phyloP scores from a whole-genome alignment of 2,797 vertebrate genomes.

The Craterocephalus amniculus region DNA sequence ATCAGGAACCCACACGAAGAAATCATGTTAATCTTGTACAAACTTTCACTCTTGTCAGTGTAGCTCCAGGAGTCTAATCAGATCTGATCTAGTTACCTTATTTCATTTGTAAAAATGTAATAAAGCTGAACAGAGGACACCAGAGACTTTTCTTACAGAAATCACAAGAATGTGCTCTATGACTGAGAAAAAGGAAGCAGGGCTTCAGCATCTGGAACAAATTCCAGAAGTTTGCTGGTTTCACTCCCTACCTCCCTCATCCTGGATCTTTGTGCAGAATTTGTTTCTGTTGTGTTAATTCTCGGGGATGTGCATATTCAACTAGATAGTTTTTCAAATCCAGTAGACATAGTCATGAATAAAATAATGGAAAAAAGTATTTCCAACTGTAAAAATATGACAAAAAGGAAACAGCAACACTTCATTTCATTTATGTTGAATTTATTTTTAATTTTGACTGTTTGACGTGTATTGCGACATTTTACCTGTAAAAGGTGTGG shows the following conservation, averaged over 20 bases:
- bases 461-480: too few species aligned
- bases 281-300: too few species aligned
- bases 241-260: too few species aligned
- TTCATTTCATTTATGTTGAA: neutral
- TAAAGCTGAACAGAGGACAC: too few species aligned
- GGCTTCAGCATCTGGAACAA: neutral
- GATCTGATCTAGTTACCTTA: neutral
- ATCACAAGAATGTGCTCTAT: too few species aligned
- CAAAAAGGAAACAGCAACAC: neutral
- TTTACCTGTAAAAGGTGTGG: neutral
- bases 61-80: neutral
- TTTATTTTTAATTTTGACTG: neutral
- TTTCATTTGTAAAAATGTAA: neutral
- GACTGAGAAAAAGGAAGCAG: neutral
- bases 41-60: neutral
- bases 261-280: too few species aligned
- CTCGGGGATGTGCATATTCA: too few species aligned
- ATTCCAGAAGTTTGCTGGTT: neutral
- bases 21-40: too few species aligned
- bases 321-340: neutral
- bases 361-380: neutral
- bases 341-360: too few species aligned
- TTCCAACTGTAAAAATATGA: neutral
- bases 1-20: too few species aligned
- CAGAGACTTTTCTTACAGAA: too few species aligned